Conservation (phyloP, 53 echinoderm and acorn worm genomes). For the Crossaster papposus region DNA sequence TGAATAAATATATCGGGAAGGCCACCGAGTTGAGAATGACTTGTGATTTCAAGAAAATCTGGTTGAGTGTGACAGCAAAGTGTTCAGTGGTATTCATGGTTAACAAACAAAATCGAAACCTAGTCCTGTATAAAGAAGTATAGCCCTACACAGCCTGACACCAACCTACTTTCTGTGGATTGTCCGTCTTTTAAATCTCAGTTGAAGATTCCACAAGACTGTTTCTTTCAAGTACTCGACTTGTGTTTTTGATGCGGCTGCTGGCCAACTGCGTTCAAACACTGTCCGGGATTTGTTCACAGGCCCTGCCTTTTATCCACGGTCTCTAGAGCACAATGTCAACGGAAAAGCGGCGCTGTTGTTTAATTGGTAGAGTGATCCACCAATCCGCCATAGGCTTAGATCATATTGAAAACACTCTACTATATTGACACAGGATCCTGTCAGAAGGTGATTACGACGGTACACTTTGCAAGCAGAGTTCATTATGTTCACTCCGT, state of each 20-base stretch:
- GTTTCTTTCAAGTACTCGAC: too few relatives aligned
- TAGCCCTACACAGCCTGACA: neutral
- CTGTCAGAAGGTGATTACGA: neutral
- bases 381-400: neutral
- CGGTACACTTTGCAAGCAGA: neutral
- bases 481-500: neutral
- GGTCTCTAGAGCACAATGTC: neutral
- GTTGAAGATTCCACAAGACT: neutral
- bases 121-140: neutral
- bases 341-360: neutral
- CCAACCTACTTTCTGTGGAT: neutral
- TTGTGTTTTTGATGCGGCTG: neutral
- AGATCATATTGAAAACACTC: too few relatives aligned
- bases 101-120: too few relatives aligned
- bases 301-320: neutral
- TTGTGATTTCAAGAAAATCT: neutral
- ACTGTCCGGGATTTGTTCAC: neutral
- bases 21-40: neutral
- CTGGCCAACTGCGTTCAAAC: neutral
- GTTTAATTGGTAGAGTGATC: neutral
- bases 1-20: slow-evolving; percentile 15
- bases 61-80: neutral
- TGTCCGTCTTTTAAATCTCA: neutral
- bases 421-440: too few relatives aligned
- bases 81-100: neutral